These are phyloP conservation scores for Caenorhabditis brenneri DNA, from an alignment of 1,140 invertebrate species.

Conservation along the genomic window DNA sequence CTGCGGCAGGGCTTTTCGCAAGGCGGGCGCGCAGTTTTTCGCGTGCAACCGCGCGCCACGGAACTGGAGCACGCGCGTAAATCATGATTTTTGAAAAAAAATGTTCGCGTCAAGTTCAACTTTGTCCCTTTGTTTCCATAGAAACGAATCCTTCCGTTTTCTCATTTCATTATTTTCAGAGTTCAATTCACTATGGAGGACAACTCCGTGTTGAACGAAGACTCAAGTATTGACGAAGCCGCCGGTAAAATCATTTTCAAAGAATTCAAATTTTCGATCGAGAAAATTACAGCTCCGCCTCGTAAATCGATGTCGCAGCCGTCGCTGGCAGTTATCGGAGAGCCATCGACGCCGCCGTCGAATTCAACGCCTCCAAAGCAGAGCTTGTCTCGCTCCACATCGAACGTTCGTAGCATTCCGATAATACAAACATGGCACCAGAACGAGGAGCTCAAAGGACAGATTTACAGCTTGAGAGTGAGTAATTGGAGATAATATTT, in stretches of 20 bases:
- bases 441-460: background rate
- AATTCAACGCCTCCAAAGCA: background rate
- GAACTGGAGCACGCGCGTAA: background rate
- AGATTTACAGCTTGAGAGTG: background rate
- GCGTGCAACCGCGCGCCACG: background rate
- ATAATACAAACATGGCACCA: conserved; percentile 6
- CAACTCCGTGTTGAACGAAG: conserved; percentile 8
- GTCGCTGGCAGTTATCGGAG: background rate
- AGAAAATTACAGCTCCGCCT: background rate
- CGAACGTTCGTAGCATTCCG: background rate
- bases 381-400: background rate
- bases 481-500: background rate
- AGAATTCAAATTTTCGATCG: background rate
- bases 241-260: background rate
- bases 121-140: conserved; percentile 3
- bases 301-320: conserved; percentile 17
- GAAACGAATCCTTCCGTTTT: background rate
- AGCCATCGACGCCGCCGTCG: background rate
- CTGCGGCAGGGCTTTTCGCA: background rate
- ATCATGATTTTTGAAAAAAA: background rate
- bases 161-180: background rate
- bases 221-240: background rate
- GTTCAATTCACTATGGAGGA: background rate
- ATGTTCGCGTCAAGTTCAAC: too few species aligned
- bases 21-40: background rate